phyloP scores from a whole-genome alignment of 1,140 invertebrate genomes.

The Euglossa dilemma region DNA sequence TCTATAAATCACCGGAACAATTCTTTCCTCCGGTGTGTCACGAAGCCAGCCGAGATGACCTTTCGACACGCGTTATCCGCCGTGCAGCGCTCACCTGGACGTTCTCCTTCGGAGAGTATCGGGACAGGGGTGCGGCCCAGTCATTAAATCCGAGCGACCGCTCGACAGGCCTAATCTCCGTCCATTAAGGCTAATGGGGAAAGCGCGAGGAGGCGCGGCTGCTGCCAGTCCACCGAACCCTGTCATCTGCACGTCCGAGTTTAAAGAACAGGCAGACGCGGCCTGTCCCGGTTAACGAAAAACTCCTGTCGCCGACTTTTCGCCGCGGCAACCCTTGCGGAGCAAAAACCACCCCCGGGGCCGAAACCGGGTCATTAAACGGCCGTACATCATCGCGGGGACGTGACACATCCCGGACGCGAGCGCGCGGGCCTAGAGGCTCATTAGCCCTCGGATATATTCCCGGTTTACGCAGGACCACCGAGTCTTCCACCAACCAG shows the following conservation, averaged over 20 bases:
- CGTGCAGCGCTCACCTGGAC: conserved; percentile 4
- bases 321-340: conserved; percentile 50
- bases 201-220: conserved; percentile 44
- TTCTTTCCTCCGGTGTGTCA: not conserved
- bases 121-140: conserved; percentile 53
- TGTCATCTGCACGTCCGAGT: conserved; percentile 62
- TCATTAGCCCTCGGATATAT: conserved; percentile 61
- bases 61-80: conserved; percentile 35
- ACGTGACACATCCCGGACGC: conserved; percentile 52
- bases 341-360: conserved; percentile 55
- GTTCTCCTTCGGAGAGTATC: conserved; percentile 3
- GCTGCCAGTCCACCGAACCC: conserved; percentile 52
- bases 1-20: conserved; percentile 7
- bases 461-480: conserved; percentile 24
- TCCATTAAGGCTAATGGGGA: conserved; percentile 69
- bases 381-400: conserved; percentile 70
- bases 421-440: not conserved
- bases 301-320: conserved; percentile 64
- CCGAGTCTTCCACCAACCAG: not conserved
- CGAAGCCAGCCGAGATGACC: not conserved
- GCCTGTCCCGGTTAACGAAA: conserved; percentile 45
- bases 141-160: conserved; percentile 64
- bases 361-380: conserved; percentile 71
- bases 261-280: conserved; percentile 13
- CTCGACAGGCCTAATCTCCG: conserved; percentile 63